These are phyloP conservation scores for Polyploca ridens DNA, from an alignment of 2,888 invertebrate species.

Conservation along the genomic window DNA sequence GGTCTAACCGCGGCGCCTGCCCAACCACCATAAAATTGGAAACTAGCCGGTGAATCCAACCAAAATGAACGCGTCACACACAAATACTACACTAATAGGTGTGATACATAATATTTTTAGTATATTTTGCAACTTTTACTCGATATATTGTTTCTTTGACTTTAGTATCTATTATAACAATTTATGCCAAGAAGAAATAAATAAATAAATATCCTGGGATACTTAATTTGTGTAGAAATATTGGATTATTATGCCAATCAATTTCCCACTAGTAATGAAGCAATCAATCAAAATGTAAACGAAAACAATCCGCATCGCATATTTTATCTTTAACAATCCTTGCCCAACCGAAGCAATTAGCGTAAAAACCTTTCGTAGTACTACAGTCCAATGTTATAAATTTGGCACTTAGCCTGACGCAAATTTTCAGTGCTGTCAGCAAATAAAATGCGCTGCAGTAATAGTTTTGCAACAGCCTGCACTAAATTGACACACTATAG, in stretches of 20 bases:
- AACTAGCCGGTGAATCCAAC: conserved; percentile 59
- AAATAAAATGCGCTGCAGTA: conserved; percentile 78
- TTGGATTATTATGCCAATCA: conserved; percentile 43
- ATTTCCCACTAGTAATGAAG: conserved; percentile 65
- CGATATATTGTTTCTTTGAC: no score
- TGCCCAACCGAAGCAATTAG: conserved; percentile 79
- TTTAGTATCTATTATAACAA: no score
- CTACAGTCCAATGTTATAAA: conserved; percentile 79
- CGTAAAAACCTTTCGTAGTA: conserved; percentile 77
- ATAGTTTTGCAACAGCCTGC: conserved; percentile 71
- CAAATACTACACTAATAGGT: conserved; percentile 46
- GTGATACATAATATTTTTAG: conserved; percentile 4
- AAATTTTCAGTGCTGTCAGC: conserved; percentile 80
- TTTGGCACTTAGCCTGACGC: conserved; percentile 84
- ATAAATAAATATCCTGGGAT: no score
- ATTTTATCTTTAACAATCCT: conserved; percentile 84
- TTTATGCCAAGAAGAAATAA: no score
- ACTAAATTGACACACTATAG: conserved; percentile 70
- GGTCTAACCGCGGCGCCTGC: conserved; percentile 48
- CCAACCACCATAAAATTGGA: conserved; percentile 83
- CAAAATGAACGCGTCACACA: conserved; percentile 64
- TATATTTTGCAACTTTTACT: not conserved
- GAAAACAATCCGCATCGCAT: conserved; percentile 80
- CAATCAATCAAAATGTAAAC: conserved; percentile 81
- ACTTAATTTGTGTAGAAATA: not conserved